phyloP scores from a whole-genome alignment of 2,113 vertebrate genomes.

The Hystrix cristata region DNA sequence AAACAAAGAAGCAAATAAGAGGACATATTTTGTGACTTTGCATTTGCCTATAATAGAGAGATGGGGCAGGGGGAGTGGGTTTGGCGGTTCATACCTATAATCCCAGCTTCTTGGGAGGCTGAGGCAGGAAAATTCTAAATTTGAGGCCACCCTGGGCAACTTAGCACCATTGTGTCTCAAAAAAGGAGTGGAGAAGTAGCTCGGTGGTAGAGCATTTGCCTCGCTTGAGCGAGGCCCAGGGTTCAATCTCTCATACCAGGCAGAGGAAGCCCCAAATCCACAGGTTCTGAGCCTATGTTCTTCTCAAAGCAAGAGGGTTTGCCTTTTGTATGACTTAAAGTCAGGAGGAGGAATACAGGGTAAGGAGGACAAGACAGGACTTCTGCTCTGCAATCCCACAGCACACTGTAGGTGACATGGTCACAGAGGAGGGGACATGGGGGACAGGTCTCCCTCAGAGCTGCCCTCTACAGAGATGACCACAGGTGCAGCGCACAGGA shows the following conservation, averaged over 20 bases:
- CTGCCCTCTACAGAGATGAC: background rate
- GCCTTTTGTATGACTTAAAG: background rate
- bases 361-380: background rate
- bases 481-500: background rate
- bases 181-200: background rate
- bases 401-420: background rate
- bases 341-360: too few species aligned
- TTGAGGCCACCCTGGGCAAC: background rate
- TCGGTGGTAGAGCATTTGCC: background rate
- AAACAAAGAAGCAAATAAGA: background rate
- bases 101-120: background rate
- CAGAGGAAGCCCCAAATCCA: background rate
- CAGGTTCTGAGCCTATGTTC: background rate
- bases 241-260: background rate
- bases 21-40: background rate
- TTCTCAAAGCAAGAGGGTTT: background rate
- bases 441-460: background rate
- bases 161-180: background rate
- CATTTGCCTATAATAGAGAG: background rate
- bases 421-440: too few species aligned
- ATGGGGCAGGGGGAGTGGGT: background rate
- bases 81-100: background rate
- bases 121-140: background rate
- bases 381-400: background rate
- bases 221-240: too few species aligned